These are phyloP conservation scores for Otus sunia DNA, from an alignment of 2,113 vertebrate species.

Conservation along the genomic window DNA sequence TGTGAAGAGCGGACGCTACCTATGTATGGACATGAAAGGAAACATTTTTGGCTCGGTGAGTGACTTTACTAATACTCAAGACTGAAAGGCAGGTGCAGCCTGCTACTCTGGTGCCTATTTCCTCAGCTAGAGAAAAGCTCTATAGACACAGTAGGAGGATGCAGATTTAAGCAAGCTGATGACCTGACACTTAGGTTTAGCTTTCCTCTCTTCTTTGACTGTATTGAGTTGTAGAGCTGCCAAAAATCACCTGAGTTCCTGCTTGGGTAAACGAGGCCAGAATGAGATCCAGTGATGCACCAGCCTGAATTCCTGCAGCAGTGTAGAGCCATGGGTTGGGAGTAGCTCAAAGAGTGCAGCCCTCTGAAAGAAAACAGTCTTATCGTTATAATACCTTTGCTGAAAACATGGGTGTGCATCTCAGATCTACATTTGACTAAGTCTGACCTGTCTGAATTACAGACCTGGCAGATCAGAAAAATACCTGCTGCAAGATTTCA, in stretches of 20 bases:
- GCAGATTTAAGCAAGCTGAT: neutral
- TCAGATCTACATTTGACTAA: neutral
- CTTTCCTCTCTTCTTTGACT: neutral
- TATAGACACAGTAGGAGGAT: neutral
- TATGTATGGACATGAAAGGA: slow-evolving; percentile 82
- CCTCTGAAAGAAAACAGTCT: neutral
- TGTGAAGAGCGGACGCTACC: slow-evolving; percentile 76
- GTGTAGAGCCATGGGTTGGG: neutral
- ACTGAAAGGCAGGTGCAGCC: neutral
- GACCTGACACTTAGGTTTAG: neutral
- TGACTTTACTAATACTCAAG: slow-evolving; percentile 4
- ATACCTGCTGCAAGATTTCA: neutral
- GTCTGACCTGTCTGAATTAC: neutral
- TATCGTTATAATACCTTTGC: neutral
- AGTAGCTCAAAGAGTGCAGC: neutral
- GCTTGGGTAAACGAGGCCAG: neutral
- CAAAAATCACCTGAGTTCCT: neutral
- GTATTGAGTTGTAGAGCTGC: neutral
- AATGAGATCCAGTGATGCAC: neutral
- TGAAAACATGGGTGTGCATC: neutral
- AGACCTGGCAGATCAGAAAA: neutral
- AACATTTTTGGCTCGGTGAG: slow-evolving; percentile 84
- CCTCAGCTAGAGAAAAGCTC: neutral
- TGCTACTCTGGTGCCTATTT: neutral
- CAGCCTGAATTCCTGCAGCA: neutral